Evolutionary conservation across 2,797 vertebrate species (phyloP).

Genomic region (Galagoides demidoff): DNA sequence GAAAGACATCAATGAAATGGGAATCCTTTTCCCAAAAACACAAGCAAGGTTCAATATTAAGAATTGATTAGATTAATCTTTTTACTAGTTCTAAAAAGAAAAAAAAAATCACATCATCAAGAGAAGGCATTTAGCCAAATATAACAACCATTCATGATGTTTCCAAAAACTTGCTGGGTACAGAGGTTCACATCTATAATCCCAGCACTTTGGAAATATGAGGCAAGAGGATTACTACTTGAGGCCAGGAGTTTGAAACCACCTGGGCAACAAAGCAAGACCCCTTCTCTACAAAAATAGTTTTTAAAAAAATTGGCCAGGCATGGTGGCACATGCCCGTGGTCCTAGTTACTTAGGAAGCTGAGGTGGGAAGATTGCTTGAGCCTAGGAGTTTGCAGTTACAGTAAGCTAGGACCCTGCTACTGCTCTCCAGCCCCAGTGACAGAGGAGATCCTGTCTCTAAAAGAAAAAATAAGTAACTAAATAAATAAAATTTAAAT

Average conservation of each 20-base stretch:
- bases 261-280: neutral
- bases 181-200: neutral
- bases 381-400: neutral
- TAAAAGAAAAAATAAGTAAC: too few relatives aligned
- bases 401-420: neutral
- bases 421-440: neutral
- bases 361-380: neutral
- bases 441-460: neutral
- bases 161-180: neutral
- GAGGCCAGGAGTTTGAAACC: neutral
- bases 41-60: neutral
- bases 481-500: neutral
- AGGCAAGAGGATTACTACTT: neutral
- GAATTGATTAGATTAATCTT: neutral
- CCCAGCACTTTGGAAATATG: neutral
- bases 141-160: conserved; percentile 2
- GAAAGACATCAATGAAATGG: conserved; percentile 38
- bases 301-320: neutral
- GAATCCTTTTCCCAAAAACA: neutral
- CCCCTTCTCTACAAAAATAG: neutral
- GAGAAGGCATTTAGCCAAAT: neutral
- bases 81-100: conserved; percentile 27
- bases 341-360: neutral
- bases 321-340: neutral
- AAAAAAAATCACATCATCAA: neutral